Evolutionary conservation across 2,797 vertebrate genomes (phyloP).

Genomic region (Premnoplex brunnescens): DNA sequence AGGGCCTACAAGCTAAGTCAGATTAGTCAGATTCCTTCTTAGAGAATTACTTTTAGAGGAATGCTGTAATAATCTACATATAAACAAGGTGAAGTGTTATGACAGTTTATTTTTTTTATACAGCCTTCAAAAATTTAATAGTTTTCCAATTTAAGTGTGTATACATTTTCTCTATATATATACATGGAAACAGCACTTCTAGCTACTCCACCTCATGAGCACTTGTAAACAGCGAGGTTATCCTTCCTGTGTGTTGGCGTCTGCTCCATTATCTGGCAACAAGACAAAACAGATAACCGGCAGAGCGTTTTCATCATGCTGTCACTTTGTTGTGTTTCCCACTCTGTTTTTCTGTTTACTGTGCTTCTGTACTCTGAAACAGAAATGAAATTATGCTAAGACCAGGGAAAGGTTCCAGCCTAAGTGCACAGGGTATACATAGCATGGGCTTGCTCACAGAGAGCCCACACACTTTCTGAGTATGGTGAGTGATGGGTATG

Average conservation of each 20-base stretch:
- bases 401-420: background rate
- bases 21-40: constrained; percentile 39
- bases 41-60: constrained; percentile 12
- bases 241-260: background rate
- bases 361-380: constrained; percentile 25
- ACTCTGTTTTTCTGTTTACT: constrained; percentile 42
- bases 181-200: background rate
- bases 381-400: constrained; percentile 66
- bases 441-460: background rate
- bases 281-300: constrained; percentile 72
- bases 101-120: constrained; percentile 50
- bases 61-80: constrained; percentile 49
- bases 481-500: rapidly evolving
- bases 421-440: rapidly evolving
- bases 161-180: background rate
- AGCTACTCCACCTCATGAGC: constrained; percentile 23
- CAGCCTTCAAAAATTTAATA: constrained; percentile 7
- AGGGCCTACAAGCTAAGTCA: background rate
- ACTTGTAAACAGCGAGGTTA: constrained; percentile 36
- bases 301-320: constrained; percentile 71
- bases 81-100: constrained; percentile 41
- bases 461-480: background rate
- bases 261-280: constrained; percentile 59
- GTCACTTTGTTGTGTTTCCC: constrained; percentile 67
- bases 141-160: constrained; percentile 51